Evolutionary conservation across 35 echinoderm and acorn worm species (phyloP).

Genomic region (Ophioderma brevispina): DNA sequence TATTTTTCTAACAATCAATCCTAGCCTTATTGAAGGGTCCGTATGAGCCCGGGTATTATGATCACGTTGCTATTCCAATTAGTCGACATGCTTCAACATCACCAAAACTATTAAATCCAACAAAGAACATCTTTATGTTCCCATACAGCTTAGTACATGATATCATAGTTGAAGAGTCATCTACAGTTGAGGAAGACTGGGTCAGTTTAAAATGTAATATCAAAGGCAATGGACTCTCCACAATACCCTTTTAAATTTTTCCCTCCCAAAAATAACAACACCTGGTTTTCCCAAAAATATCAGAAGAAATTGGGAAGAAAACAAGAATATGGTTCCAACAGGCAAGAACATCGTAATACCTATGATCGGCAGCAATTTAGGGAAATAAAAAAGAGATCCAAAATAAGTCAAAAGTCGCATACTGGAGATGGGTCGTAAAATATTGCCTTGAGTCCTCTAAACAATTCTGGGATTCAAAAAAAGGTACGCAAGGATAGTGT

Average conservation of each 20-base stretch:
- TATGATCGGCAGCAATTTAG: neutral
- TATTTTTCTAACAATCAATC: neutral
- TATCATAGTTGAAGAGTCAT: neutral
- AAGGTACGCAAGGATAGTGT: neutral
- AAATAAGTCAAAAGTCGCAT: neutral
- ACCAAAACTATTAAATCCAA: neutral
- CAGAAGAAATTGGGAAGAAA: neutral
- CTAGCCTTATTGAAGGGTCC: neutral
- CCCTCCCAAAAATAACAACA: neutral
- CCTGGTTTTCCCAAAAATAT: neutral
- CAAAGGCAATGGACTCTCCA: neutral
- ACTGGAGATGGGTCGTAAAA: neutral
- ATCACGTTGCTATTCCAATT: neutral
- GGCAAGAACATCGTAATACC: neutral
- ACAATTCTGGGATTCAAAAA: slow-evolving; percentile 18
- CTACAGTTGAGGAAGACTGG: neutral
- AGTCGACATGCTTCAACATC: neutral
- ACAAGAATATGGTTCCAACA: neutral
- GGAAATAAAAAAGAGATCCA: neutral
- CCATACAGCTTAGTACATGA: neutral
- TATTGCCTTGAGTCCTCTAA: neutral
- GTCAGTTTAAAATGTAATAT: neutral
- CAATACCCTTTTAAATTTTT: neutral
- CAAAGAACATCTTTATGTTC: neutral
- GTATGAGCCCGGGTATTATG: neutral